These are phyloP conservation scores for Tipula confusa DNA, from an alignment of 2,888 invertebrate genomes.

Conservation along the genomic window DNA sequence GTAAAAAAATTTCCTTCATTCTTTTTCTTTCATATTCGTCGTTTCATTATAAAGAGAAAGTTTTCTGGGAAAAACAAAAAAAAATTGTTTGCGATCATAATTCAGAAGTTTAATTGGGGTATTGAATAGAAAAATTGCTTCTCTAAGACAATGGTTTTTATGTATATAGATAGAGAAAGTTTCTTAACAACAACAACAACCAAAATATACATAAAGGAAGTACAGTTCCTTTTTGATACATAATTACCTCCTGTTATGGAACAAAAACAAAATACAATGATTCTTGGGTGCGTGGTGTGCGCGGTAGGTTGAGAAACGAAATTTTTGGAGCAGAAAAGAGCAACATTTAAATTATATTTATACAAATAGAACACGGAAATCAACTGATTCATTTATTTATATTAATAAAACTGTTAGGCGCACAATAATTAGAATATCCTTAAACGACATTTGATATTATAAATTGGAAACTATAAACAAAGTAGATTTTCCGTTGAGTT, in stretches of 20 bases:
- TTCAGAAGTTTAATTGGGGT: constrained; percentile 31
- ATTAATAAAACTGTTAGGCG: background rate
- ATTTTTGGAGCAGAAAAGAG: background rate
- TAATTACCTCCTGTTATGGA: constrained; percentile 3
- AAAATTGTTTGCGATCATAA: constrained; percentile 26
- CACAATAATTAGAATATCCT: background rate
- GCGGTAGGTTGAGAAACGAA: background rate
- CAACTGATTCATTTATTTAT: background rate
- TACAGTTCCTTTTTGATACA: constrained; percentile 20
- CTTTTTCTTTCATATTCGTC: background rate
- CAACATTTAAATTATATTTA: background rate
- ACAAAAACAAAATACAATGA: background rate
- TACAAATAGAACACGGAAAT: background rate
- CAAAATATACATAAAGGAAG: background rate
- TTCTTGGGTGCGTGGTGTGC: background rate
- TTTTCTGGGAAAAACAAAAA: background rate
- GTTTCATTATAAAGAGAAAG: background rate
- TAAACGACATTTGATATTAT: background rate
- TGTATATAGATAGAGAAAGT: background rate
- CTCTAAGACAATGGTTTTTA: constrained; percentile 14
- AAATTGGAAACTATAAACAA: constrained; percentile 5
- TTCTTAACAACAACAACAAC: too few relatives aligned
- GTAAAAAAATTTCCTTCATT: background rate
- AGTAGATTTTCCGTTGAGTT: background rate
- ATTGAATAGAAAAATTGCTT: constrained; percentile 27